Conservation (phyloP, 2,797 vertebrate genomes). For the Peromyscus aztecus region DNA sequence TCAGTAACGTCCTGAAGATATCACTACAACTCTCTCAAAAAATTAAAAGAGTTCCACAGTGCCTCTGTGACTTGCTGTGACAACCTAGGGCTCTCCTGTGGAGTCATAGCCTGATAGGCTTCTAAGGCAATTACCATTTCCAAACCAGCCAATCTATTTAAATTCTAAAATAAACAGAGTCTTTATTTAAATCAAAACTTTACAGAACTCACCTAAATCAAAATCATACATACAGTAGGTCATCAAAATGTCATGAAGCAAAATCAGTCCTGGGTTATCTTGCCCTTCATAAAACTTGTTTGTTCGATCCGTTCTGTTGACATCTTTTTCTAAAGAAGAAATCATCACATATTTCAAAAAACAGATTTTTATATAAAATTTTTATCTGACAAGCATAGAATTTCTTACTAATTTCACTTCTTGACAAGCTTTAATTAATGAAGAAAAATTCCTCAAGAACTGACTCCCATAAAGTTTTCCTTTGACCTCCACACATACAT, state of each 20-base stretch:
- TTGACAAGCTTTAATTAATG: conserved; percentile 80
- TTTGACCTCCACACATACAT: neutral
- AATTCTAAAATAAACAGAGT: conserved; percentile 61
- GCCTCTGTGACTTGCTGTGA: neutral
- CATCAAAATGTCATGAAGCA: conserved; percentile 99
- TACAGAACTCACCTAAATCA: conserved; percentile 94
- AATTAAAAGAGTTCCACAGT: neutral
- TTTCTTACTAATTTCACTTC: conserved; percentile 70
- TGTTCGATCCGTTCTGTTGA: conserved; percentile 97
- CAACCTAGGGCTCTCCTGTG: neutral
- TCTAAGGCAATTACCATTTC: neutral
- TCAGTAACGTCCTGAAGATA: neutral
- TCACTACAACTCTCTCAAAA: neutral
- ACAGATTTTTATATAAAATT: conserved; percentile 81
- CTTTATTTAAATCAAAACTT: conserved; percentile 52
- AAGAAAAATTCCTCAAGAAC: conserved; percentile 28
- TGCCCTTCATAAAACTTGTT: conserved; percentile 97
- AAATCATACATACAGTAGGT: conserved; percentile 99
- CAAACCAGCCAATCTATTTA: conserved; percentile 25
- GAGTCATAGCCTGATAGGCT: neutral
- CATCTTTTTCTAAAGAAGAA: conserved; percentile 94
- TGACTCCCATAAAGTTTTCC: neutral
- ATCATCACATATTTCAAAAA: conserved; percentile 83
- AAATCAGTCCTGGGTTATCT: conserved; percentile 95
- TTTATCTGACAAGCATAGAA: conserved; percentile 75